Base-by-base conservation (phyloP, 2,888 invertebrate species). In the Vannuccia rotundouncinata region DNA sequence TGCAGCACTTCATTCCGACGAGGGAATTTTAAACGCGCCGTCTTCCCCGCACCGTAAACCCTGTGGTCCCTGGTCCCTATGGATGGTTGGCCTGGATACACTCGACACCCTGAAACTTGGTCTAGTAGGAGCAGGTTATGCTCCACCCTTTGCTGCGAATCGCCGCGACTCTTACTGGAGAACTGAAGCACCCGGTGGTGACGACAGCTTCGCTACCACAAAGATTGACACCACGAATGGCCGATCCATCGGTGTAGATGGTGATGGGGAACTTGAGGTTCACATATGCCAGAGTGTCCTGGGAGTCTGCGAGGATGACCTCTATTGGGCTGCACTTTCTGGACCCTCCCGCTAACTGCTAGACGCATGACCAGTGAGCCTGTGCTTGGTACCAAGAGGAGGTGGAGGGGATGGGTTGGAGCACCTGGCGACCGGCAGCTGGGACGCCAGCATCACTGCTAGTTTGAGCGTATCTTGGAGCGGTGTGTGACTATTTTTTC, bases 131-230 rank as follows among this genome's bases (percentile, higher is more conserved):
- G 66, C 66, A 22, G 5, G 66, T 66, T 17, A 66, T 22, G 66
- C 66, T 66, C 66, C 66, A 22, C 66, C 66, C 66, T 22, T 22
- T 66, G 5, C 66, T 66, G 66, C 66, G 66, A 22, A 66, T 66
- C 66, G 25, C 5, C 45, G 45, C 45, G 45, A 45, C 45, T 17
- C 45, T 45, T 13, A 45, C 45, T 17, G 45, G 45, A 5, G 45
- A 45, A 45, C 10, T 5, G 66, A 2, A 22, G 66, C 22, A 2
- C 5, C 66, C 66, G 66, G 66, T 66, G 66, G 66, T 5, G 66
- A 66, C 25, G 25, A 66, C 66, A 5, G 66, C 22, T 66, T 17
- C 66, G 66, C 66, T 66, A 27, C 66, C 66, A 5, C 22, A 17
- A 22, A 66, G 66, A 5, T 22, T 27, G 13, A 22, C 2, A 22